Evolutionary conservation across 2,797 vertebrate species (phyloP), one percentile per base, ranked within the genome.

Genomic region (Lithobates pipiens): DNA sequence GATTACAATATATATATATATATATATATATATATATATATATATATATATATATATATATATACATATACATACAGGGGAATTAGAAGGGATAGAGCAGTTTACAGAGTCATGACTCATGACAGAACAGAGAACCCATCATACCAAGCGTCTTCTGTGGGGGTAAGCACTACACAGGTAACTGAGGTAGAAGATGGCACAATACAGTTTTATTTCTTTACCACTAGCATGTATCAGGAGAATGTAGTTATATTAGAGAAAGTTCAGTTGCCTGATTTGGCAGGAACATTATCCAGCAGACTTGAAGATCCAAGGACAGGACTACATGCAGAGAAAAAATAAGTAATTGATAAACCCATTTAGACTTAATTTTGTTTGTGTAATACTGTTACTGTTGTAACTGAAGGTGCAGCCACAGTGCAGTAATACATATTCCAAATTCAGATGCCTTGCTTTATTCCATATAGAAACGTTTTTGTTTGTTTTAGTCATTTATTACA

Each of bases 301-400:
- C 67, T 80, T 7, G 29, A 13, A 70, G 23, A 80, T 57, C 32
- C 42, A 80, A 80, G 29, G 44, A 57, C 11, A 50, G 54, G 46
- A 46, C 68, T 80, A 71, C 78, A 71, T 71, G 68, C 68, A 57
- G 78, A 71, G 78, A 80, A 80, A 54, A n/a, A n/a, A n/a, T 46
- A 80, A 80, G 44, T 80, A 80, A 80, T 71, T 80, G 46, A 72
- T 80, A 80, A 80, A 80, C 71, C 78, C 68, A 80, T 71, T 80
- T 71, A 18, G 68, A 71, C 78, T 57, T 80, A 80, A 80, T 80
- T 71, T 57, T 71, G 68, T 80, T 32, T 18, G 57, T 80, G 46
- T 36, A 80, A 80, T 16, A 8, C 54, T 69, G 54, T 57, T 80
- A 72, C 57, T 71, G 29, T 71, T 71, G 78, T 57, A 54, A 57